These are phyloP conservation scores for Acromyrmex echinatior DNA, from an alignment of 1,140 invertebrate genomes.

Conservation along the genomic window DNA sequence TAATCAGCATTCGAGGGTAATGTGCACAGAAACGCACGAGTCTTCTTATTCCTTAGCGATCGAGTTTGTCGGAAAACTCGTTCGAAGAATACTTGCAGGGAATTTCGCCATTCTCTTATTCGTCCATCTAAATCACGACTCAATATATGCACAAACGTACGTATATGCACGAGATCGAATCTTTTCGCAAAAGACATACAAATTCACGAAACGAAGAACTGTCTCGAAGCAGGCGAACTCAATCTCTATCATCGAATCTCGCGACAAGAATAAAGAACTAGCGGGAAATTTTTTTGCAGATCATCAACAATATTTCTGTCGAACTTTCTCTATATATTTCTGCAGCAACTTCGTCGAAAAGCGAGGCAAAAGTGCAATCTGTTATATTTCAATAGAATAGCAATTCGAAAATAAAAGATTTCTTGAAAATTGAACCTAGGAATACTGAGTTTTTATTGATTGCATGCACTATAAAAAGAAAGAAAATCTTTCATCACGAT, in stretches of 20 bases:
- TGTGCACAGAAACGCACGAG: slow-evolving; percentile 16
- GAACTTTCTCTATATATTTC: neutral
- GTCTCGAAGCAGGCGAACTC: slow-evolving; percentile 27
- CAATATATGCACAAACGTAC: neutral
- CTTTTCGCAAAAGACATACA: neutral
- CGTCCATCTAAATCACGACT: slow-evolving; percentile 34
- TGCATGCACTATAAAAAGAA: neutral
- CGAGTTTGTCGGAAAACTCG: slow-evolving; percentile 56
- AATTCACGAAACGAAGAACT: neutral
- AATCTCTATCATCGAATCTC: slow-evolving; percentile 45
- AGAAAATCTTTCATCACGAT: neutral
- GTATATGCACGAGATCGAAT: slow-evolving; percentile 29
- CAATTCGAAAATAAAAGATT: slow-evolving; percentile 13
- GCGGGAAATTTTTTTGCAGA: slow-evolving; percentile 16
- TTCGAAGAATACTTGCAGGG: slow-evolving; percentile 21
- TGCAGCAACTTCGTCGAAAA: slow-evolving; percentile 5
- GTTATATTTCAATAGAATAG: slow-evolving; percentile 37
- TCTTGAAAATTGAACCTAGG: slow-evolving; percentile 30
- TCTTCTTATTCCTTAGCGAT: slow-evolving; percentile 35
- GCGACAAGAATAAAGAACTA: slow-evolving; percentile 19
- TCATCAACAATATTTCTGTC: slow-evolving; percentile 24
- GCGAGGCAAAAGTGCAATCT: slow-evolving; percentile 13
- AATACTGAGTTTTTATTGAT: neutral
- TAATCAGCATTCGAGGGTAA: slow-evolving; percentile 40
- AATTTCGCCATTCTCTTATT: slow-evolving; percentile 37